Evolutionary conservation across 2,113 vertebrate genomes (phyloP), one percentile per base, ranked within the genome.

Genomic region (Psittacus erithacus): DNA sequence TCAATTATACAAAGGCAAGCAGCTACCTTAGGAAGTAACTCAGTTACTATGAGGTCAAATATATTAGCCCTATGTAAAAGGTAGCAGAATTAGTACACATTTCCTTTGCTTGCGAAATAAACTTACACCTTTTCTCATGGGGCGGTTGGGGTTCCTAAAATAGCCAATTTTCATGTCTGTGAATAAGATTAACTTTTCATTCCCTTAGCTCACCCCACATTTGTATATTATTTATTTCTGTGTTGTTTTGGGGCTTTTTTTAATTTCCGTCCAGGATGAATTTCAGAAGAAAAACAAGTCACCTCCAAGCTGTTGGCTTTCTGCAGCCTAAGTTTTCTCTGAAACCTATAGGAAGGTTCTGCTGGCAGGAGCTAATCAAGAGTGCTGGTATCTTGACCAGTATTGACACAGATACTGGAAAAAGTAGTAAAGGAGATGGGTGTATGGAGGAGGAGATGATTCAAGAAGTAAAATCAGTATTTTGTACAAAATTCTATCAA

Each of bases 331-430:
- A 53, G 15, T 11, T 84, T 49, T 53, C 63, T 38, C 73, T 63
- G 50, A 75, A 63, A 31, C 5, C 5, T 23, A 35, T 7, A 64
- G 43, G 29, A 79, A 43, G 23, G 29, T 53, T 95, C 39, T 91
- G 3, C 19, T 17, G 50, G 28, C 10, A 43, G 15, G 31, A 68
- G 14, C 6, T 41, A 24, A 81, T 39, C 31, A 49, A 14, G 33
- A 27, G 15, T 10, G 14, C 11, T 86, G n/a, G 17, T 7, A 11
- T 6, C 46, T 64, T 0, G 0, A 47, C 12, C 46, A 35, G 11
- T 43, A 46, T n/a, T 39, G 46, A 31, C 27, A 81, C 0, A 0
- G 28, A 55, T 55, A 74, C 17, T 60, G n/a, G 46, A 33, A 27
- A 83, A 80, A 52, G 20, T 17, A n/a, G 6, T 70, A 47, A 59